These are phyloP conservation scores for Orthonyx spaldingii DNA, from an alignment of 2,113 vertebrate species.

Conservation along the genomic window DNA sequence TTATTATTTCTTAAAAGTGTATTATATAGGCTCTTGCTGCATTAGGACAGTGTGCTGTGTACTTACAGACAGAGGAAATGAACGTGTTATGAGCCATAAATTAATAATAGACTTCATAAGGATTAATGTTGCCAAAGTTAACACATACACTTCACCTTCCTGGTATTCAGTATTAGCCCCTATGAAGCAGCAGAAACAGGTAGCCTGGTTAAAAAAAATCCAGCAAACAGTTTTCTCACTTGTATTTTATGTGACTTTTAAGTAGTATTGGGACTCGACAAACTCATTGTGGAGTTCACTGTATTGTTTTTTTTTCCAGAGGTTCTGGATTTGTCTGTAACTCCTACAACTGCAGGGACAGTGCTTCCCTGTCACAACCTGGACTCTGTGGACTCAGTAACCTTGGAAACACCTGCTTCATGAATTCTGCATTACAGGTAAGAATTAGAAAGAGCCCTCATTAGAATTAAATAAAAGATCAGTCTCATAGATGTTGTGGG, in stretches of 20 bases:
- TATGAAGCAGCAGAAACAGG: background rate
- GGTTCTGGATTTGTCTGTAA: slow-evolving; percentile 85
- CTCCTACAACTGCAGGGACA: slow-evolving; percentile 89
- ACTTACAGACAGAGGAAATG: background rate
- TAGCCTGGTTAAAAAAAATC: background rate
- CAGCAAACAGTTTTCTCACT: background rate
- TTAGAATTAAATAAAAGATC: background rate
- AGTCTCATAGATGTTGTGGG: background rate
- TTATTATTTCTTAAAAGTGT: background rate
- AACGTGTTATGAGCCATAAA: background rate
- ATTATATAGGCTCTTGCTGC: background rate
- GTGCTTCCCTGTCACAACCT: slow-evolving; percentile 78
- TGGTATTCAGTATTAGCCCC: background rate
- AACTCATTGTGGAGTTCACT: background rate
- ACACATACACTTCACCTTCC: fast-evolving
- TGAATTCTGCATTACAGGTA: slow-evolving; percentile 98
- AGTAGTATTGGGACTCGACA: fast-evolving
- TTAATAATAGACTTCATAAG: background rate
- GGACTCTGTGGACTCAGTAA: slow-evolving; percentile 95
- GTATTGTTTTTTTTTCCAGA: slow-evolving; percentile 67
- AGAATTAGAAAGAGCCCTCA: background rate
- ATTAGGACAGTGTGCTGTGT: background rate
- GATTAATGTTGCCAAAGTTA: background rate
- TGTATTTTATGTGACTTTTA: background rate
- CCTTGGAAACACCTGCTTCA: slow-evolving; percentile 97